phyloP scores from a whole-genome alignment of 2,888 invertebrate species.

The Nematopogon swammerdamellus region DNA sequence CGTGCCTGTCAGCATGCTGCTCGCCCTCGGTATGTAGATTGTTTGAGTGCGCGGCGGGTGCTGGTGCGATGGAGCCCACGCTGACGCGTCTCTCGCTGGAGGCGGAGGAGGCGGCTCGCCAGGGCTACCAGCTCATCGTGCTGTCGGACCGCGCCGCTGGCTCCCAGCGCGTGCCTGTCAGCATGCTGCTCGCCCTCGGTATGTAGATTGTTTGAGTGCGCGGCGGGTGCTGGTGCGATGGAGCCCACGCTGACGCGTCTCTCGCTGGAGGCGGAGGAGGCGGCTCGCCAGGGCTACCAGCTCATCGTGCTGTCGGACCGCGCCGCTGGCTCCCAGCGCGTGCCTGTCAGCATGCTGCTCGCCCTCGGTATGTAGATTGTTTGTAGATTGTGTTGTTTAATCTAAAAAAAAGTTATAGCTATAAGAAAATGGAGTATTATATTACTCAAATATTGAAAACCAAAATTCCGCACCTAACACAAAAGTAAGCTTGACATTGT shows the following conservation, averaged over 20 bases:
- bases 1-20: conserved; percentile 75
- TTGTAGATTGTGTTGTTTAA: conserved; percentile 2
- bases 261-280: conserved; percentile 73
- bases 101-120: conserved; percentile 74
- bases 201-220: conserved; percentile 34
- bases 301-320: conserved; percentile 80
- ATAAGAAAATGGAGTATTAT: too few species aligned
- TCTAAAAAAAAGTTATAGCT: background rate
- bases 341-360: conserved; percentile 73
- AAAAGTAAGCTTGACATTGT: too few species aligned
- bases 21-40: conserved; percentile 72
- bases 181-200: conserved; percentile 78
- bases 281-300: conserved; percentile 71
- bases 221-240: conserved; percentile 66
- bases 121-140: conserved; percentile 80
- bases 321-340: conserved; percentile 50
- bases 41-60: conserved; percentile 69
- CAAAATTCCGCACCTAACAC: too few species aligned
- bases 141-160: conserved; percentile 77
- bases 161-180: conserved; percentile 66
- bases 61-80: conserved; percentile 73
- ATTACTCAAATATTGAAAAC: too few species aligned
- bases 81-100: conserved; percentile 76
- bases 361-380: conserved; percentile 64
- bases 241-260: conserved; percentile 68